Conservation (phyloP, 2,797 vertebrate species). For the Leptodon cayanensis region DNA sequence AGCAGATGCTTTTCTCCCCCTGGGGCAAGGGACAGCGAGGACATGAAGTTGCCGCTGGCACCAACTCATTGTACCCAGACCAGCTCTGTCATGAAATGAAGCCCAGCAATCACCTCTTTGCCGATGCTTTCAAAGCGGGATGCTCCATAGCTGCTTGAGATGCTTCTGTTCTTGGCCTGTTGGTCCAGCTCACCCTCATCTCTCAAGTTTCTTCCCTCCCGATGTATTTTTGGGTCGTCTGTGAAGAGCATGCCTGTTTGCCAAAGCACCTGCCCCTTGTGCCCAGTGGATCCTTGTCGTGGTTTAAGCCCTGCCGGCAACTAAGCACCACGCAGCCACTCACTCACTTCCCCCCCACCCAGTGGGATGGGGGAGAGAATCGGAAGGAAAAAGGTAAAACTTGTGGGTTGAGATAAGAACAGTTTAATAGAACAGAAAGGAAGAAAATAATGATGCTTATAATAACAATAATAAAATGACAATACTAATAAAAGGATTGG, state of each 20-base stretch:
- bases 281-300: neutral
- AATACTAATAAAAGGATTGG: too few relatives aligned
- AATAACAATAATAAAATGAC: too few relatives aligned
- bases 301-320: too few relatives aligned
- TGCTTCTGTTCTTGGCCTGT: neutral
- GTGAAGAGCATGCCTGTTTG: neutral
- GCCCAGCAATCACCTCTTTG: neutral
- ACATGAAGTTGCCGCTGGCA: neutral
- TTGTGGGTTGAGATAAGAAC: too few relatives aligned
- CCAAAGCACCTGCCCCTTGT: neutral
- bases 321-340: too few relatives aligned
- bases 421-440: too few relatives aligned
- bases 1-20: neutral
- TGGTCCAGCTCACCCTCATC: neutral
- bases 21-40: neutral
- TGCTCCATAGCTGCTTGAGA: neutral
- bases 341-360: too few relatives aligned
- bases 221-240: neutral
- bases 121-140: neutral
- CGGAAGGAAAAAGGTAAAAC: too few relatives aligned
- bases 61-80: neutral
- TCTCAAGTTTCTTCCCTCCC: neutral
- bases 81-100: neutral
- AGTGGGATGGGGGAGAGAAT: too few relatives aligned
- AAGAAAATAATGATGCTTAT: too few relatives aligned